These are phyloP conservation scores for Clavelina lepadiformis DNA, from an alignment of 23 tunicate genomes.

Conservation along the genomic window DNA sequence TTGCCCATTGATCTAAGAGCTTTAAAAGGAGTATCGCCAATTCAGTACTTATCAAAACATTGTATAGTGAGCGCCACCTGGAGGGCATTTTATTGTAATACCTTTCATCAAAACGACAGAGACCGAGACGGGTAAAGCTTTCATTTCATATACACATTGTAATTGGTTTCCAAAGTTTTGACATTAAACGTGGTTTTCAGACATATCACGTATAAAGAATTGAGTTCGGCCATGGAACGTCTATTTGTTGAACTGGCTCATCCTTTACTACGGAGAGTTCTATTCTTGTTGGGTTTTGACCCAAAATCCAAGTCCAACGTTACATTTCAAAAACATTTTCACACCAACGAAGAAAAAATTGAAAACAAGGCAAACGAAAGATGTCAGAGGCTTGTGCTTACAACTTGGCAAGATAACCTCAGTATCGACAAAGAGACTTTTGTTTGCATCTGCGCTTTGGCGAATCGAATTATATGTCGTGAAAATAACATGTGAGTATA, in stretches of 20 bases:
- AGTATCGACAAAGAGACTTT: constrained; percentile 49
- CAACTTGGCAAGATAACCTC: constrained; percentile 34
- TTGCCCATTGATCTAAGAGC: constrained; percentile 51
- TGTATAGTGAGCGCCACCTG: constrained; percentile 64
- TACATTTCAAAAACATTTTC: not conserved
- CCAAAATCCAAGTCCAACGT: constrained; percentile 1
- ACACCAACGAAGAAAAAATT: not conserved
- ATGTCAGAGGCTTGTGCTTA: not conserved
- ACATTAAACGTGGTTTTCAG: constrained; percentile 14
- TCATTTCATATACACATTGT: not conserved
- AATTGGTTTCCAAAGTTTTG: not conserved
- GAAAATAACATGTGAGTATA: constrained; percentile 65
- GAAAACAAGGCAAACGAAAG: constrained; percentile 7
- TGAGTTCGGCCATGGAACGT: constrained; percentile 60
- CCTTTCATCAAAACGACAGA: constrained; percentile 57
- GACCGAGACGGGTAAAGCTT: constrained; percentile 53
- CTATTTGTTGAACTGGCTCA: constrained; percentile 77
- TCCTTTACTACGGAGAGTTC: constrained; percentile 46
- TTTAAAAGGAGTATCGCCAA: constrained; percentile 50
- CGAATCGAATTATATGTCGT: constrained; percentile 70
- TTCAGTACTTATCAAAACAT: constrained; percentile 45
- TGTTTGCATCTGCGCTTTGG: constrained; percentile 58
- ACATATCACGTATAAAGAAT: constrained; percentile 35
- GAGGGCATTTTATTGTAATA: constrained; percentile 59
- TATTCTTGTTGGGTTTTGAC: constrained; percentile 55